Evolutionary conservation across 2,888 invertebrate genomes (phyloP).

Genomic region (Cremastinae sp.): DNA sequence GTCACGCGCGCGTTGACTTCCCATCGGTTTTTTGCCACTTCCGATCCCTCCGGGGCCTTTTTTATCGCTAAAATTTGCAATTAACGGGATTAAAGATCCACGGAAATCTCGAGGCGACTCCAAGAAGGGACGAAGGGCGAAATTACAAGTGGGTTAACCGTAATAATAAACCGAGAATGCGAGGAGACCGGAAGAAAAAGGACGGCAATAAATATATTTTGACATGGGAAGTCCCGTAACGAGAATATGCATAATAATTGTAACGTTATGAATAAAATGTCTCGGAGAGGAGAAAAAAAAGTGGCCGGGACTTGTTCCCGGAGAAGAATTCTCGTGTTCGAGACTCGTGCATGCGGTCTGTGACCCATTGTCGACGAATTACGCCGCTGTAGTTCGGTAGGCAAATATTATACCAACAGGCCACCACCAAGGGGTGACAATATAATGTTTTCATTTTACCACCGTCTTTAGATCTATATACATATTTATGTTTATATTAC

Average conservation of each 20-base stretch:
- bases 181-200: slow-evolving; percentile 49
- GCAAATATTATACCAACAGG: slow-evolving; percentile 78
- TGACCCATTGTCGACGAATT: slow-evolving; percentile 72
- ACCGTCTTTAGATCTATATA: slow-evolving; percentile 25
- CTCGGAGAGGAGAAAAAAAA: slow-evolving; percentile 39
- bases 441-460: slow-evolving; percentile 69
- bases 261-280: slow-evolving; percentile 67
- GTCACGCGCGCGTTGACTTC: slow-evolving; percentile 54
- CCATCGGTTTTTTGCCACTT: slow-evolving; percentile 48
- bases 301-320: slow-evolving; percentile 18
- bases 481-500: slow-evolving; percentile 5
- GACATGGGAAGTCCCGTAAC: slow-evolving; percentile 76
- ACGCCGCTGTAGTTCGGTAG: slow-evolving; percentile 71
- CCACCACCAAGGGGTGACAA: slow-evolving; percentile 65
- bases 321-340: slow-evolving; percentile 27
- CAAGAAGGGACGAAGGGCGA: slow-evolving; percentile 55
- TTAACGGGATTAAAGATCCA: slow-evolving; percentile 71
- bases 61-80: slow-evolving; percentile 76
- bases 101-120: slow-evolving; percentile 68
- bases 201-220: slow-evolving; percentile 80
- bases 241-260: slow-evolving; percentile 75
- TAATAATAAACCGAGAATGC: slow-evolving; percentile 45
- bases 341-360: slow-evolving; percentile 56
- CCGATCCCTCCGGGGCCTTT: slow-evolving; percentile 51
- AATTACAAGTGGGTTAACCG: slow-evolving; percentile 10